These are phyloP conservation scores for Drosophila meridionalis DNA, from an alignment of 2,888 invertebrate species.

Conservation along the genomic window DNA sequence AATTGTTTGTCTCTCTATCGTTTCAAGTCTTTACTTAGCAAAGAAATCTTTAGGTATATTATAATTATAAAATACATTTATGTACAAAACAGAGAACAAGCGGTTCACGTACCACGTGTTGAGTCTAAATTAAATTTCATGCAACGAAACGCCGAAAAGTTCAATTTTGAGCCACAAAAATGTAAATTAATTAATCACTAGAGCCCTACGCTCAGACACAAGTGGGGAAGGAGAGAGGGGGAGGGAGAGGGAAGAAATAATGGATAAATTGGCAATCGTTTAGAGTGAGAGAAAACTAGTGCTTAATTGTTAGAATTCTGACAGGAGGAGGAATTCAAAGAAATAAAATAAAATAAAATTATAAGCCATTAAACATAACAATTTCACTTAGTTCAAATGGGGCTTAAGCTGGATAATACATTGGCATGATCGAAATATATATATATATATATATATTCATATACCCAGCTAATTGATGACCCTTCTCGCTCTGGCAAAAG, in stretches of 20 bases:
- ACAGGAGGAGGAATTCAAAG: not conserved
- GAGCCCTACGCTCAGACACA: slow-evolving; percentile 13
- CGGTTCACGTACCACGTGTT: slow-evolving; percentile 20
- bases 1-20: slow-evolving; percentile 3
- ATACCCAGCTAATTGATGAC: not conserved
- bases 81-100: slow-evolving; percentile 61
- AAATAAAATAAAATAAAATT: not conserved
- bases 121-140: slow-evolving; percentile 15
- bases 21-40: slow-evolving; percentile 52
- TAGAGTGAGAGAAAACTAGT: slow-evolving; percentile 31
- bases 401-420: not conserved
- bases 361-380: slow-evolving; percentile 4
- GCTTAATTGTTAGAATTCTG: slow-evolving; percentile 6
- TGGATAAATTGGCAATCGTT: slow-evolving; percentile 3
- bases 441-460: not conserved
- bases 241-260: not conserved
- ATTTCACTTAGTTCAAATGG: not conserved
- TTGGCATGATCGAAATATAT: not conserved
- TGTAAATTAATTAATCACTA: slow-evolving; percentile 20
- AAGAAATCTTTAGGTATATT: slow-evolving; percentile 39
- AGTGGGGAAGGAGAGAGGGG: not conserved
- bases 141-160: slow-evolving; percentile 23
- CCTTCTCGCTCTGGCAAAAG: slow-evolving; percentile 10
- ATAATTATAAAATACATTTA: slow-evolving; percentile 57
- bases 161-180: slow-evolving; percentile 35